A percentile compares a stretch with the other conserved stretches of the same genome.
phyloP scores from a whole-genome alignment of 30 jellyfish, hydroid and myxozoan genomes.

The Aurelia aurita region DNA sequence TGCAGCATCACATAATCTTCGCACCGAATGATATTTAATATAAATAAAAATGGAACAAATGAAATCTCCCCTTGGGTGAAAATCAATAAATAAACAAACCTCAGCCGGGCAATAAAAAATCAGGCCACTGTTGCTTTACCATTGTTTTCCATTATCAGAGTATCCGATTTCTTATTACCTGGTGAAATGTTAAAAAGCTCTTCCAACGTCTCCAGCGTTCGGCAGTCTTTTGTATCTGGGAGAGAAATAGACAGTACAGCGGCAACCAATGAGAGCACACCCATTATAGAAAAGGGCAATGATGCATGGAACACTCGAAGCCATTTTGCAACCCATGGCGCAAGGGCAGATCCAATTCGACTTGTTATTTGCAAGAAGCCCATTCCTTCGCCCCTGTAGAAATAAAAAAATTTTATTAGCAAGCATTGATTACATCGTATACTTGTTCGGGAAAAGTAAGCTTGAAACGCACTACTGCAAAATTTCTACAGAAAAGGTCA shows the following conservation, averaged over 20 bases:
- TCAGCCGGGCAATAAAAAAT: not conserved
- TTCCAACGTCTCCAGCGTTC: conserved; percentile 73
- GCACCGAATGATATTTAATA: no score
- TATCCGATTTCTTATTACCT: not conserved
- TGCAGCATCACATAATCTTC: no score
- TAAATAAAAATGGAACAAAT: no score
- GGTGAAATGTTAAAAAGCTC: conserved; percentile 19
- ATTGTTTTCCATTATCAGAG: conserved; percentile 1
- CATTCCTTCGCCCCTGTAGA: conserved; percentile 85
- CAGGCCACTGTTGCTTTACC: not conserved
- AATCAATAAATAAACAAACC: no score
- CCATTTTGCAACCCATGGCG: conserved; percentile 93
- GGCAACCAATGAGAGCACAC: conserved; percentile 71
- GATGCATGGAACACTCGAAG: conserved; percentile 59
- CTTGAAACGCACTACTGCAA: no score
- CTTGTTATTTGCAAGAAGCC: conserved; percentile 88
- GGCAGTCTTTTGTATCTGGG: conserved; percentile 73
- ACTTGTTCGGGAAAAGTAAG: no score
- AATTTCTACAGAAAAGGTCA: no score
- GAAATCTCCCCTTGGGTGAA: no score
- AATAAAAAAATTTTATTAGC: not conserved
- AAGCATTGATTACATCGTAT: no score
- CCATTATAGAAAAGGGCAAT: conserved; percentile 84
- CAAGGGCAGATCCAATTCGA: conserved; percentile 85
- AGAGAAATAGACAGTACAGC: conserved; percentile 48